These are phyloP conservation scores for Chrysolina haemoptera DNA, from an alignment of 2,888 invertebrate species.

Conservation along the genomic window DNA sequence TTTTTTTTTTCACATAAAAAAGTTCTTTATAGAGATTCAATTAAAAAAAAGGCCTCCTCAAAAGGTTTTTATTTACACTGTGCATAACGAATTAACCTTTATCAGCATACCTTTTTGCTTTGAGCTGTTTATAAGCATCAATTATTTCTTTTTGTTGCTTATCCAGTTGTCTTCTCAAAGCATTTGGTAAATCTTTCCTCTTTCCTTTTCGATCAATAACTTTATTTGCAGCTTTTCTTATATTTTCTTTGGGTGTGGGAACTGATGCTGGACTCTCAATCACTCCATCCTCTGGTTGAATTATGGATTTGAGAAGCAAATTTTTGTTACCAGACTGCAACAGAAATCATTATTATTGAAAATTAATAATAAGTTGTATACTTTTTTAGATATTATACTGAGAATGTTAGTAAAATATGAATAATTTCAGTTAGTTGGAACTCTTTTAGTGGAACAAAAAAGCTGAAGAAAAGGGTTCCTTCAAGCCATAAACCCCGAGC, in stretches of 20 bases:
- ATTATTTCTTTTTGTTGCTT: constrained; percentile 74
- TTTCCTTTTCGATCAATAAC: constrained; percentile 73
- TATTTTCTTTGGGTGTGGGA: constrained; percentile 47
- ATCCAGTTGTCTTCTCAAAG: constrained; percentile 75
- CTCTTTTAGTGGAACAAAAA: too few species aligned
- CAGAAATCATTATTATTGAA: too few species aligned
- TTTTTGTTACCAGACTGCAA: constrained; percentile 77
- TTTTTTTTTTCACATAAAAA: too few species aligned
- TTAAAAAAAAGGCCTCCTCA: not conserved
- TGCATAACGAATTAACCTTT: constrained; percentile 12
- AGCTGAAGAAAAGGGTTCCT: too few species aligned
- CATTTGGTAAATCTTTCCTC: constrained; percentile 75
- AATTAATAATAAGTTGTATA: too few species aligned
- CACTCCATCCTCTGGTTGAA: constrained; percentile 56
- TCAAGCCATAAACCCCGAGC: too few species aligned
- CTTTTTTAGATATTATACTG: too few species aligned
- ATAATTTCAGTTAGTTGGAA: too few species aligned
- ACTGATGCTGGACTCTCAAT: constrained; percentile 21
- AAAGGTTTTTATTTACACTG: not conserved
- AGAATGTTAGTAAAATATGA: too few species aligned
- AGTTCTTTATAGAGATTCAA: not conserved
- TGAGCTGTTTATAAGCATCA: constrained; percentile 74
- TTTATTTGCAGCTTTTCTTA: constrained; percentile 51
- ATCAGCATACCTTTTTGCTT: constrained; percentile 62
- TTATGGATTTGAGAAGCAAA: constrained; percentile 74